Conservation (phyloP, 92 coral and sea anemone genomes). For the Scolanthus callimorphus region DNA sequence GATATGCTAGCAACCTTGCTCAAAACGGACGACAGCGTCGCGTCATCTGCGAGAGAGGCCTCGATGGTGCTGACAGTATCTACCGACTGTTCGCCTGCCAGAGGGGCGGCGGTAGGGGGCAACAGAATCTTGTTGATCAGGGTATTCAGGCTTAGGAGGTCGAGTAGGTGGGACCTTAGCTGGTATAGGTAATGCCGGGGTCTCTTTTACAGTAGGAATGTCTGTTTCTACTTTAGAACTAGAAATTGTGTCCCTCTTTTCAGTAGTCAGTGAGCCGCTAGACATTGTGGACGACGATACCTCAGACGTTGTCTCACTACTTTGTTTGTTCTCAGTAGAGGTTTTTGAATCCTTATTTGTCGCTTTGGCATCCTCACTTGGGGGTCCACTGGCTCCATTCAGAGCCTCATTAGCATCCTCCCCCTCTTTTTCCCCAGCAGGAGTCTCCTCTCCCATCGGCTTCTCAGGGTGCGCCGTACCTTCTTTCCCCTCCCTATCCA, state of each 20-base stretch:
- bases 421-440: constrained; percentile 5
- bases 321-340: too few species aligned
- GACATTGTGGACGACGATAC: too few species aligned
- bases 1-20: constrained; percentile 16
- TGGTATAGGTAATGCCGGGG: background rate
- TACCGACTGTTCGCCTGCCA: constrained; percentile 4
- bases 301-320: too few species aligned
- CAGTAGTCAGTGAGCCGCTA: background rate
- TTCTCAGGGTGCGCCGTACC: constrained; percentile 85
- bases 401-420: background rate
- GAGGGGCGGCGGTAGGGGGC: constrained; percentile 50
- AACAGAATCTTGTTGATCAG: constrained; percentile 34
- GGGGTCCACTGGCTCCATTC: too few species aligned
- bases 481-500: constrained; percentile 81
- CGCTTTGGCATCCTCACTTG: too few species aligned
- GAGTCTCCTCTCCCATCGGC: constrained; percentile 8
- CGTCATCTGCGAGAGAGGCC: constrained; percentile 38
- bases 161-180: constrained; percentile 13
- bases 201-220: constrained; percentile 1
- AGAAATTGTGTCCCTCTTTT: background rate
- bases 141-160: constrained; percentile 7
- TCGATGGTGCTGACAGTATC: constrained; percentile 19
- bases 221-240: constrained; percentile 16
- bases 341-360: too few species aligned
- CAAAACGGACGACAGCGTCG: constrained; percentile 18